phyloP scores from a whole-genome alignment of 2,797 vertebrate genomes.

The Arrhamphus sclerolepis region DNA sequence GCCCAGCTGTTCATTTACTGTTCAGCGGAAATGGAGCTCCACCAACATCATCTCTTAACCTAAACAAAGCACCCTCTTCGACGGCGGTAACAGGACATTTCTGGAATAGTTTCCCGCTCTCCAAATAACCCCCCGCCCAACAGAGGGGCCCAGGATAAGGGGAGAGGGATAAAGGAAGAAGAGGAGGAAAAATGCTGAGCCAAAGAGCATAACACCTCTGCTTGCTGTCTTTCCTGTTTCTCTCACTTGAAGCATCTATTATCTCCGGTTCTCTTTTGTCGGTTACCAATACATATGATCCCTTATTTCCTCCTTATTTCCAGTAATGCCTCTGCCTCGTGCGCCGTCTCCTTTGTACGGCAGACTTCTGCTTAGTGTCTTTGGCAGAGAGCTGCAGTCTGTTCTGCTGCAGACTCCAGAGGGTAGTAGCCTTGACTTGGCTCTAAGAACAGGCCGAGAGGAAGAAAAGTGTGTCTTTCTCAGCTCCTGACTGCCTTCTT shows the following conservation, averaged over 20 bases:
- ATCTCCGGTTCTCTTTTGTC: slow-evolving; percentile 13
- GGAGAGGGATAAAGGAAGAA: slow-evolving; percentile 30
- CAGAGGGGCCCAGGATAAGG: slow-evolving; percentile 70
- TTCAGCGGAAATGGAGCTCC: slow-evolving; percentile 49
- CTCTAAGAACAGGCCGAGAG: slow-evolving; percentile 13
- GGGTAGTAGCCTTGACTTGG: slow-evolving; percentile 13
- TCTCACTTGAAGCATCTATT: slow-evolving; percentile 28
- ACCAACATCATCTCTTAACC: slow-evolving; percentile 47
- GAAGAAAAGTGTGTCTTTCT: slow-evolving; percentile 31
- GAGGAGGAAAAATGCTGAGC: slow-evolving; percentile 21
- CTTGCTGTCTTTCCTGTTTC: slow-evolving; percentile 16
- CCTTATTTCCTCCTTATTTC: slow-evolving; percentile 28
- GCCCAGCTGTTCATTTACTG: neutral
- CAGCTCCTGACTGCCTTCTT: slow-evolving; percentile 43
- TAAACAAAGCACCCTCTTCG: slow-evolving; percentile 70
- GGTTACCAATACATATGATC: slow-evolving; percentile 13
- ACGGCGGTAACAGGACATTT: slow-evolving; percentile 72
- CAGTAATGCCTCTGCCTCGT: slow-evolving; percentile 14
- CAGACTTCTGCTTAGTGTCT: slow-evolving; percentile 28
- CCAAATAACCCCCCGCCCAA: slow-evolving; percentile 48
- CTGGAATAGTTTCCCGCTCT: slow-evolving; percentile 78
- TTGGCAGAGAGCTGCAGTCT: slow-evolving; percentile 37
- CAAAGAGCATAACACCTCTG: slow-evolving; percentile 28
- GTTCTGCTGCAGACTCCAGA: slow-evolving; percentile 43
- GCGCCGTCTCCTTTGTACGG: slow-evolving; percentile 6